Evolutionary conservation across 2,797 vertebrate species (phyloP).

Genomic region (Delichon dasypus): DNA sequence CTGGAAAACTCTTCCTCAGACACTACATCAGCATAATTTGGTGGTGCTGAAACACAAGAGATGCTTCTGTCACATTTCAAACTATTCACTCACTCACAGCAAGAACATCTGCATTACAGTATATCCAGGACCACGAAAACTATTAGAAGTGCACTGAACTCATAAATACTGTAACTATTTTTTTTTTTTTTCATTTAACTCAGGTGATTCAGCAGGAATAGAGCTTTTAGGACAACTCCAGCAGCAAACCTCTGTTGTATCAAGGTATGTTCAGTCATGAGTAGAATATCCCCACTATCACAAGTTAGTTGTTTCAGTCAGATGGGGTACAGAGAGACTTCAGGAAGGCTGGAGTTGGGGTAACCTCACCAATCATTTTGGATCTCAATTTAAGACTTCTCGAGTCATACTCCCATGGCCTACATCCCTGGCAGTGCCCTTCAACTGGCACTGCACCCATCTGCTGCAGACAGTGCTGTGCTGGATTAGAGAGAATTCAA

Average conservation of each 20-base stretch:
- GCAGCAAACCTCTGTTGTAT: neutral
- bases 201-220: neutral
- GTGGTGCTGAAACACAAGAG: slow-evolving; percentile 76
- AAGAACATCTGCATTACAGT: neutral
- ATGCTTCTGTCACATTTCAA: neutral
- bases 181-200: neutral
- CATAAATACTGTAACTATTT: neutral
- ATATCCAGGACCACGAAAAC: neutral
- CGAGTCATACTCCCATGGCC: neutral
- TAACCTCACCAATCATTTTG: neutral
- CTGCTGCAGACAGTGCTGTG: neutral
- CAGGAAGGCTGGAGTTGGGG: neutral
- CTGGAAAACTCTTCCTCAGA: slow-evolving; percentile 80
- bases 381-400: neutral
- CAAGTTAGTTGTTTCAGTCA: neutral
- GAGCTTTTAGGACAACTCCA: neutral
- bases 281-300: neutral
- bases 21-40: slow-evolving; percentile 83
- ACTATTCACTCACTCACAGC: neutral
- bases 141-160: neutral
- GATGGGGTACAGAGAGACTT: neutral
- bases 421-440: neutral
- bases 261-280: neutral
- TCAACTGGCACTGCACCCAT: neutral
- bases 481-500: neutral